Percentiles rank a stretch among this genome's conserved stretches.
These are phyloP conservation scores for Piaya cayana DNA, from an alignment of 2,113 vertebrate species.

Conservation along the genomic window DNA sequence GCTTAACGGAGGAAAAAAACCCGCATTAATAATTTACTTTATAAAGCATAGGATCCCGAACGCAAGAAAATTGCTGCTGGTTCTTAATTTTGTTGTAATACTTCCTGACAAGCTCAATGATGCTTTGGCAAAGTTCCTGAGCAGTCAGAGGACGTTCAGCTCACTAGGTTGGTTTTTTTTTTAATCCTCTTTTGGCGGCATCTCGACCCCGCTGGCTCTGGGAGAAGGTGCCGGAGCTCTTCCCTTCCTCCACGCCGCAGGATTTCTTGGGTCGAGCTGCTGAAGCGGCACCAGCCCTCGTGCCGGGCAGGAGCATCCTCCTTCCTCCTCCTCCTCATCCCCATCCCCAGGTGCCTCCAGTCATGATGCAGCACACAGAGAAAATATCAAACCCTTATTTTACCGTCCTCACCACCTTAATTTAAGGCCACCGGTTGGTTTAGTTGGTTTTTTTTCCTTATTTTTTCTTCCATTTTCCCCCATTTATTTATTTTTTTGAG, in stretches of 20 bases:
- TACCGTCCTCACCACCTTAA: neutral
- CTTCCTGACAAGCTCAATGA: slow-evolving; percentile 50
- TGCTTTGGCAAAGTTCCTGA: slow-evolving; percentile 42
- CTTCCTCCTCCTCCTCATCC: neutral
- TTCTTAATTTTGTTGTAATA: slow-evolving; percentile 75
- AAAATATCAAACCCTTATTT: neutral
- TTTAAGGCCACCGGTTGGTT: neutral
- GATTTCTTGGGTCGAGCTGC: neutral
- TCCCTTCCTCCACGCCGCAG: neutral
- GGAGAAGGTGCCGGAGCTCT: neutral
- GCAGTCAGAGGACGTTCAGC: neutral
- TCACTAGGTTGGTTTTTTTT: neutral
- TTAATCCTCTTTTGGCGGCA: neutral
- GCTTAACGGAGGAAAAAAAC: slow-evolving; percentile 66
- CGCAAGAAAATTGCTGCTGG: slow-evolving; percentile 61
- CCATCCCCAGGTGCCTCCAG: neutral
- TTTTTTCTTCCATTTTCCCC: neutral
- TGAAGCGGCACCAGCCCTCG: neutral
- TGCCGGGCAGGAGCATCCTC: neutral
- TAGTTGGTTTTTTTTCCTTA: neutral
- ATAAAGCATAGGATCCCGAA: slow-evolving; percentile 66
- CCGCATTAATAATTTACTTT: slow-evolving; percentile 81
- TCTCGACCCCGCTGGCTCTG: rapidly evolving
- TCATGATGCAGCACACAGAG: too few relatives aligned
- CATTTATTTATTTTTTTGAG: neutral